Evolutionary conservation across 1,140 invertebrate genomes (phyloP).

Genomic region (Ganaspis sp.): DNA sequence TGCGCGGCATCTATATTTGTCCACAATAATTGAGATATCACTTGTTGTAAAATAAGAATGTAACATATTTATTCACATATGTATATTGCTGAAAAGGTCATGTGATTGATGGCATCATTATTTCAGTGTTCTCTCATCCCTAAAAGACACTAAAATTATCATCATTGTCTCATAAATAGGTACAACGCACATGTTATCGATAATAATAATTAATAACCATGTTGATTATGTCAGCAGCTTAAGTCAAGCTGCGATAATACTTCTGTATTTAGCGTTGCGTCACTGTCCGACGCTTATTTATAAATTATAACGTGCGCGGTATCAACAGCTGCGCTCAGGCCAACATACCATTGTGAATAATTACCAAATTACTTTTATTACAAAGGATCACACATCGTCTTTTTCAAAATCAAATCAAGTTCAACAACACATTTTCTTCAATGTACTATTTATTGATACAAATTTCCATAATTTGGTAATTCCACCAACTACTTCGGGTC

Average conservation of each 20-base stretch:
- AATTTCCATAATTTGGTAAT: too few relatives aligned
- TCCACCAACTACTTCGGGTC: too few relatives aligned
- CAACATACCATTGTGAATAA: neutral
- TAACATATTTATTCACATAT: too few relatives aligned
- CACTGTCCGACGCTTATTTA: slow-evolving; percentile 39
- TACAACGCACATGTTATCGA: slow-evolving; percentile 53
- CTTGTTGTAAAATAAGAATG: too few relatives aligned
- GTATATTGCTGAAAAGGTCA: too few relatives aligned
- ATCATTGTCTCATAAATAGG: too few relatives aligned
- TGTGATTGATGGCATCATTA: too few relatives aligned
- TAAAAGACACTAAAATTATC: too few relatives aligned
- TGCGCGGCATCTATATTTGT: too few relatives aligned
- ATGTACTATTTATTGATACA: too few relatives aligned
- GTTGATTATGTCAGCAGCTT: slow-evolving; percentile 50
- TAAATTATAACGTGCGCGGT: neutral
- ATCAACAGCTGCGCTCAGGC: neutral
- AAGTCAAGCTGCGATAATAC: slow-evolving; percentile 41
- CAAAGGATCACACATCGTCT: neutral
- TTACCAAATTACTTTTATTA: neutral
- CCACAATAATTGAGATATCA: too few relatives aligned
- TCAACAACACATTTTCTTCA: neutral
- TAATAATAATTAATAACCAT: slow-evolving; percentile 50
- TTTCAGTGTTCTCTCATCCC: too few relatives aligned
- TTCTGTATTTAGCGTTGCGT: slow-evolving; percentile 42
- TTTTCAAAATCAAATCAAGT: neutral